Evolutionary conservation across 2,113 vertebrate genomes (phyloP), one percentile per base, ranked within the genome.

Genomic region (Anser brachyrhynchus): DNA sequence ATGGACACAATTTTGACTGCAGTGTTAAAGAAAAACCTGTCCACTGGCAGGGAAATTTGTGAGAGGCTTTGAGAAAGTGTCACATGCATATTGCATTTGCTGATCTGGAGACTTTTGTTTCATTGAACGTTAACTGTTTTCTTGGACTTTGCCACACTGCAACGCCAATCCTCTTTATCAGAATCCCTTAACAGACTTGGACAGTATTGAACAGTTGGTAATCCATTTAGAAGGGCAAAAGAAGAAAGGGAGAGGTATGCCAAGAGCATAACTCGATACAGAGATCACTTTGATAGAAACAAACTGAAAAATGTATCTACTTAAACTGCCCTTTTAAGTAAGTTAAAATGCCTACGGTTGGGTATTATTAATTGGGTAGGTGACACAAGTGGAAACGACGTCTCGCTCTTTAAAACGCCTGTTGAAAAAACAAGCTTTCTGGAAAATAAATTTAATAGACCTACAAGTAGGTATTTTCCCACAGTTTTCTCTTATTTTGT

Each of bases 191-290:
- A 11, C 2, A 43, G 39, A 25, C 67, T 72, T 86, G 31, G 28
- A 18, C 16, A 23, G 20, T 19, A 9, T 41, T 0, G 1, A 78
- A 28, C 23, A 22, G 6, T 6, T 66, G 49, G 61, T 57, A 57
- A 79, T 43, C 18, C 11, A 5, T 59, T 78, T 65, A 85, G 41
- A 73, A 80, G 74, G 33, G 33, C 28, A 84, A 61, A 41, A 71
- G 64, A 26, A 18, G 13, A 52, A 58, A 70, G 17, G 28, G 17
- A 33, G 15, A 35, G 22, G 8, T 59, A 12, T 20, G 46, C 37
- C 43, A 54, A 21, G 43, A 54, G 29, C 0, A 2, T 31, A 14
- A 52, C 62, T 72, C 1, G 1, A 21, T 77, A 8, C 3, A 9
- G 54, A 70, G 28, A 51, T 80, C 13, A 37, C 18, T 49, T 44